Percentiles rank a stretch among this genome's conserved stretches.
Conservation (phyloP, 2,797 vertebrate genomes). For the Aeoliscus strigatus region DNA sequence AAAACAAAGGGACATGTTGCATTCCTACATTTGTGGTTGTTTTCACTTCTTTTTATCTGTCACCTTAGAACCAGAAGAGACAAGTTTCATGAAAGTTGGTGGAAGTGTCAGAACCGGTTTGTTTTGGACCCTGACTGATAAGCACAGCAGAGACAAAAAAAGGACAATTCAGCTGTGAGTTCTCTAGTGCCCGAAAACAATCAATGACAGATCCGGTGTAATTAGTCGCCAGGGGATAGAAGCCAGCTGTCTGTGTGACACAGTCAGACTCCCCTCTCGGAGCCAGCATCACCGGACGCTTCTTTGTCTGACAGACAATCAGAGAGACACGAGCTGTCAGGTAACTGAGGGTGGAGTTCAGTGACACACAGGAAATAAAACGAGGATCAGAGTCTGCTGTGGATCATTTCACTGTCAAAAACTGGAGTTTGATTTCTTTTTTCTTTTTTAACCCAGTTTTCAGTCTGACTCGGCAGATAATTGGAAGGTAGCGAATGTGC, state of each 20-base stretch:
- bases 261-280: slow-evolving; percentile 23
- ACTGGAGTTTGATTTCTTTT: too few species aligned
- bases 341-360: slow-evolving; percentile 31
- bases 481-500: slow-evolving; percentile 60
- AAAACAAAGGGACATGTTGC: too few species aligned
- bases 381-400: slow-evolving; percentile 24
- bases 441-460: slow-evolving; percentile 63
- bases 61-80: too few species aligned
- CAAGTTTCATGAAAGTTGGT: too few species aligned
- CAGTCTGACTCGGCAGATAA: slow-evolving; percentile 61
- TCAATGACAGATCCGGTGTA: slow-evolving; percentile 4
- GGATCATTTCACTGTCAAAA: slow-evolving; percentile 57
- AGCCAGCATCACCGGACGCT: slow-evolving; percentile 1
- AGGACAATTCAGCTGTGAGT: too few species aligned
- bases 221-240: too few species aligned
- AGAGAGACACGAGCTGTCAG: slow-evolving; percentile 29
- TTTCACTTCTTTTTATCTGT: too few species aligned
- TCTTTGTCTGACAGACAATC: slow-evolving; percentile 16
- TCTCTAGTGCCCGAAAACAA: slow-evolving; percentile 5
- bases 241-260: slow-evolving; percentile 15
- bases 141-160: too few species aligned
- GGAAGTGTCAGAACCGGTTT: too few species aligned
- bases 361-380: slow-evolving; percentile 6
- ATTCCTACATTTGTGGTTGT: too few species aligned
- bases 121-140: too few species aligned